Evolutionary conservation across 30 jellyfish, hydroid and myxozoan species (phyloP).

Genomic region (Catostylus mosaicus): DNA sequence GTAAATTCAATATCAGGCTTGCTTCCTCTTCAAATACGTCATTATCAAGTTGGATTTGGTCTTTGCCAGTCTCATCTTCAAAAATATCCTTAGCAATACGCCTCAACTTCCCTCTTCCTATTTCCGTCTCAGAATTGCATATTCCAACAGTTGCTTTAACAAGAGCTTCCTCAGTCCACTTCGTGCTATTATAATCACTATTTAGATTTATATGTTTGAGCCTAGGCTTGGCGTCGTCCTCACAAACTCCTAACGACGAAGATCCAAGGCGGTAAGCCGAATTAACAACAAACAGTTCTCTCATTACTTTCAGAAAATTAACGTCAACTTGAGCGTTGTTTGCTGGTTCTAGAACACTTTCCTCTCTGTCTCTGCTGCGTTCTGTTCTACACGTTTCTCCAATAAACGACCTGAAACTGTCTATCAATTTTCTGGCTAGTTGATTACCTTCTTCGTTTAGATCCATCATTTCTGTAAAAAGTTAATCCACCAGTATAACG

Average conservation of each 20-base stretch:
- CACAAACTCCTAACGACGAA: too few relatives aligned
- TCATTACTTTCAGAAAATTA: neutral
- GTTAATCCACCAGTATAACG: too few relatives aligned
- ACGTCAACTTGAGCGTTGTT: neutral
- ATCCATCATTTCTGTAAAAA: slow-evolving; percentile 7
- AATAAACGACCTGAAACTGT: slow-evolving; percentile 5
- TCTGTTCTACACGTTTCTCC: slow-evolving; percentile 1
- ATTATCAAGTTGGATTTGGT: neutral
- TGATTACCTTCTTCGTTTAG: slow-evolving; percentile 19
- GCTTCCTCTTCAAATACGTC: neutral
- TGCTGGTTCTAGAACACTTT: neutral
- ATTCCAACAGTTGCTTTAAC: too few relatives aligned
- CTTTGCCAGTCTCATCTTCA: neutral
- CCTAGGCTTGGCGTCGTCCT: too few relatives aligned
- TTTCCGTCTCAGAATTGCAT: too few relatives aligned
- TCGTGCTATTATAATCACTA: too few relatives aligned
- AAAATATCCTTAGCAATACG: neutral
- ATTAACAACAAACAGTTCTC: slow-evolving; percentile 18
- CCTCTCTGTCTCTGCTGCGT: neutral
- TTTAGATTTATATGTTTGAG: too few relatives aligned
- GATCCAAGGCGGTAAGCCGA: neutral
- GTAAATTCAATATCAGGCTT: neutral
- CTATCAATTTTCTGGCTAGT: slow-evolving; percentile 3
- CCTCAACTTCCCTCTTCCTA: neutral
- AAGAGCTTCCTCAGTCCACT: too few relatives aligned